Evolutionary conservation across 2,888 invertebrate genomes (phyloP).

Genomic region (Nebria brevicollis): DNA sequence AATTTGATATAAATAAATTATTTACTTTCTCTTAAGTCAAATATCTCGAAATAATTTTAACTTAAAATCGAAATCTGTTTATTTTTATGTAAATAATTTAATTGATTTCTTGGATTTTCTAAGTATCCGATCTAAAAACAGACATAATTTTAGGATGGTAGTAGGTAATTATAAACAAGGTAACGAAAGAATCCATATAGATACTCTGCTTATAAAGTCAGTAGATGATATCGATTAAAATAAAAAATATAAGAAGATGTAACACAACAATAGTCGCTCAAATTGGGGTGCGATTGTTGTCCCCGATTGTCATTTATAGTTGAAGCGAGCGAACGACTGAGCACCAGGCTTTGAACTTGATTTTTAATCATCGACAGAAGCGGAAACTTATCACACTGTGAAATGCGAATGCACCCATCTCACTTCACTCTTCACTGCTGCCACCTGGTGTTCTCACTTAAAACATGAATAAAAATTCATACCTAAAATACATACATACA

Average conservation of each 20-base stretch:
- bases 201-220: background rate
- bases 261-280: conserved; percentile 36
- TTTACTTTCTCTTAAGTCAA: no score
- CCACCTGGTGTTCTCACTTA: background rate
- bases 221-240: conserved; percentile 12
- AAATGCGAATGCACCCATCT: conserved; percentile 1
- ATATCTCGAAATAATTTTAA: no score
- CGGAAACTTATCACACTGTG: conserved; percentile 25
- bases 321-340: conserved; percentile 19
- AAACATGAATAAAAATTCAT: background rate
- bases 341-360: conserved; percentile 43
- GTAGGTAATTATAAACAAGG: background rate
- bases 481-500: no score
- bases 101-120: no score
- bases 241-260: conserved; percentile 5
- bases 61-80: no score
- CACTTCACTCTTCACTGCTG: background rate
- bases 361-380: conserved; percentile 41
- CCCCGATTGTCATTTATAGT: conserved; percentile 43
- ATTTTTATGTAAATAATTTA: no score
- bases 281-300: conserved; percentile 49
- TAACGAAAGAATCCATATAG: background rate
- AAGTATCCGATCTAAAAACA: background rate
- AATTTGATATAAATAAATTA: no score
- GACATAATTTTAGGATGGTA: background rate